These are phyloP conservation scores for Chroicocephalus ridibundus DNA, from an alignment of 2,113 vertebrate species.

Conservation along the genomic window DNA sequence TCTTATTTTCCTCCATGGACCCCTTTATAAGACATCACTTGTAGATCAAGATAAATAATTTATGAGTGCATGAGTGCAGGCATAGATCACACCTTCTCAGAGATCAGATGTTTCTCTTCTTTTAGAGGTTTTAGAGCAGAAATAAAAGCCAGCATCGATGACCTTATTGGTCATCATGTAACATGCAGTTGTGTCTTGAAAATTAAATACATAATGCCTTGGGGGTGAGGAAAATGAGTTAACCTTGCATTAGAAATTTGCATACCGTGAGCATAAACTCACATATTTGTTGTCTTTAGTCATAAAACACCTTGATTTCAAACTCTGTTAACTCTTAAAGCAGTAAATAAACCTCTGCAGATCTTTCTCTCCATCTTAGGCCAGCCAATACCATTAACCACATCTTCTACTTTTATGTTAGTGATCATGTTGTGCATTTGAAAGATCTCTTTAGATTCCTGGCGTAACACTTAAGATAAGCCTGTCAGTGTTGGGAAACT, in stretches of 20 bases:
- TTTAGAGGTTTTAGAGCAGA: slow-evolving; percentile 17
- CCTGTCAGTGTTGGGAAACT: not conserved
- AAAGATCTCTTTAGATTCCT: not conserved
- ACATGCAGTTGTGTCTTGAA: not conserved
- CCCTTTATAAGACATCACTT: slow-evolving; percentile 1
- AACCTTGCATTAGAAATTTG: slow-evolving; percentile 8
- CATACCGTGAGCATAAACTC: not conserved
- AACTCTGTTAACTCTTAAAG: not conserved
- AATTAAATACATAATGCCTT: slow-evolving; percentile 12
- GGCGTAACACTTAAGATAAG: not conserved
- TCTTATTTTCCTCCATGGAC: slow-evolving; percentile 31
- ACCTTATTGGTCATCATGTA: not conserved
- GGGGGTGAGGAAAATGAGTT: not conserved
- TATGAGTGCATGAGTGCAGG: slow-evolving; percentile 21
- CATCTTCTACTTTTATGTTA: not conserved
- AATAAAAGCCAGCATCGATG: not conserved
- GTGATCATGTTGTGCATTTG: not conserved
- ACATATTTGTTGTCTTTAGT: not conserved
- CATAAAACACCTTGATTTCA: not conserved
- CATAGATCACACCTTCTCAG: slow-evolving; percentile 49
- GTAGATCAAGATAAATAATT: slow-evolving; percentile 58
- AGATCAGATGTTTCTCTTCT: slow-evolving; percentile 25
- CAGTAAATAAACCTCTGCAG: slow-evolving; percentile 18
- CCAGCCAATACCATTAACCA: not conserved
- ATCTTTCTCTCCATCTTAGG: not conserved